A percentile compares a stretch with the other conserved stretches of the same genome.
These are phyloP conservation scores for Cisticola juncidis DNA, from an alignment of 2,113 vertebrate species.

Conservation along the genomic window DNA sequence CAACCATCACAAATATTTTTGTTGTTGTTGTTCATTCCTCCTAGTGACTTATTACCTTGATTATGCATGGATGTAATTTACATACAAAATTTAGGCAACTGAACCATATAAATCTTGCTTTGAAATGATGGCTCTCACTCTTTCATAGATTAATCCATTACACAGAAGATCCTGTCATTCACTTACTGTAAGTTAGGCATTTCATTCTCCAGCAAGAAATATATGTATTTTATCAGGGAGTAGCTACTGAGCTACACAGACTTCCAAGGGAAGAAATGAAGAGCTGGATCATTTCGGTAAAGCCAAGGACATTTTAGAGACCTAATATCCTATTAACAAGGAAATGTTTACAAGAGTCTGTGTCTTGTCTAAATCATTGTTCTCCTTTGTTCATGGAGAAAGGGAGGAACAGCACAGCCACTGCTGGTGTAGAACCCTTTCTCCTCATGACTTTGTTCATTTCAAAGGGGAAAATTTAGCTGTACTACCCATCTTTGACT, in stretches of 20 bases:
- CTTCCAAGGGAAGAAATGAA: background rate
- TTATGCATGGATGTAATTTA: background rate
- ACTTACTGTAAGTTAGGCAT: background rate
- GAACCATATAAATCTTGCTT: background rate
- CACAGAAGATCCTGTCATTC: background rate
- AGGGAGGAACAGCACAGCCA: background rate
- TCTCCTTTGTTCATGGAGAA: background rate
- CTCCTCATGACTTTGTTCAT: accelerated
- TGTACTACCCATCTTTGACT: background rate
- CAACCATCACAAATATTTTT: background rate
- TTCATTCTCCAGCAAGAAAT: background rate
- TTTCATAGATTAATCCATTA: background rate
- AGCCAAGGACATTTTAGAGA: background rate
- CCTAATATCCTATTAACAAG: background rate
- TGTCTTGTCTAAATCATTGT: accelerated
- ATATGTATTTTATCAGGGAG: background rate
- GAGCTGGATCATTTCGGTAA: background rate
- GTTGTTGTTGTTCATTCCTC: background rate
- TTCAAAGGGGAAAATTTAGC: background rate
- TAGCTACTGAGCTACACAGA: background rate
- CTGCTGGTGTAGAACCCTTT: background rate
- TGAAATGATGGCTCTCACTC: background rate
- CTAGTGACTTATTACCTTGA: background rate
- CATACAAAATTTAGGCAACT: background rate
- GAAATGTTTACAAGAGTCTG: background rate